phyloP scores from a whole-genome alignment of 1,140 invertebrate genomes.

The Panagrolaimus sp. region DNA sequence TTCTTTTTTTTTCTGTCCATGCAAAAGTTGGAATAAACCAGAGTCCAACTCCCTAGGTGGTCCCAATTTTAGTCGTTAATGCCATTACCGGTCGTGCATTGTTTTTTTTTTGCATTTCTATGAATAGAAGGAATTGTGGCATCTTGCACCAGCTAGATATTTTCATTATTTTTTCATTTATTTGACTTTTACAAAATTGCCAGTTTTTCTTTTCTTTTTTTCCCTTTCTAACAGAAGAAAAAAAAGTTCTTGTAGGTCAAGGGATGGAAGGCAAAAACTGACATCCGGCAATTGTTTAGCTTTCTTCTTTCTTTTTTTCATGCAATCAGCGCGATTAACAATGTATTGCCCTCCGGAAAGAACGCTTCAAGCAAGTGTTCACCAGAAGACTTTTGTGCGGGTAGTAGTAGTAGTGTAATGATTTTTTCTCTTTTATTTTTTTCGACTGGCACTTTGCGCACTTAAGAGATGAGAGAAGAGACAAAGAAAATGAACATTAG shows the following conservation, averaged over 20 bases:
- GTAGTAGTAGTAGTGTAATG: conserved; percentile 1
- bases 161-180: conserved; percentile 9
- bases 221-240: too few relatives aligned
- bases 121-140: neutral
- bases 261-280: neutral
- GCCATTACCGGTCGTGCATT: conserved; percentile 13
- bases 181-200: conserved; percentile 15
- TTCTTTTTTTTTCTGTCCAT: too few relatives aligned
- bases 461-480: conserved; percentile 1
- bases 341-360: conserved; percentile 5
- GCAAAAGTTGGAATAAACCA: too few relatives aligned
- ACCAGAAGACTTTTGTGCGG: too few relatives aligned
- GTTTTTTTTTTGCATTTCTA: conserved; percentile 6
- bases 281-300: conserved; percentile 13
- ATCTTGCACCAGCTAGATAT: neutral
- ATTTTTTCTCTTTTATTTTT: neutral
- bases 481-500: conserved; percentile 1
- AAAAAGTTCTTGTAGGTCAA: conserved; percentile 9
- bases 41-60: conserved; percentile 13
- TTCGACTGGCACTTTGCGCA: conserved; percentile 1
- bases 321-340: conserved; percentile 16
- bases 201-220: neutral
- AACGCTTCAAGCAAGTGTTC: too few relatives aligned
- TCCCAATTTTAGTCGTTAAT: neutral
- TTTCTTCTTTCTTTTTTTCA: neutral